Conservation (phyloP, 2,113 vertebrate genomes). For the Oryzias curvinotus region DNA sequence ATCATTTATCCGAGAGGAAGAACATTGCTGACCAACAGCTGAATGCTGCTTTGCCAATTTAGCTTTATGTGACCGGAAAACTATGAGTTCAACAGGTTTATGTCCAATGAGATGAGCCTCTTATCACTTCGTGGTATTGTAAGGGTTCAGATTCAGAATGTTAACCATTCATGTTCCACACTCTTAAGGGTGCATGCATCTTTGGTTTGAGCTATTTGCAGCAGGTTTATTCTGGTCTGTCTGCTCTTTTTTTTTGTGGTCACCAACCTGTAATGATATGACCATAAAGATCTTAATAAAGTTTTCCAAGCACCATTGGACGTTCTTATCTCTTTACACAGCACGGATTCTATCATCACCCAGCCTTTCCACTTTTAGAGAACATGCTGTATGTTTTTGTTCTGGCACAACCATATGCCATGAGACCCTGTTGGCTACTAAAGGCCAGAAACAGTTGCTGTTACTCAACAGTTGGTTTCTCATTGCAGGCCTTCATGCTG, state of each 20-base stretch:
- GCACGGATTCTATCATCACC: conserved; percentile 34
- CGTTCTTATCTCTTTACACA: conserved; percentile 10
- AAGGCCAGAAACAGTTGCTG: conserved; percentile 27
- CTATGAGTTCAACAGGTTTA: neutral
- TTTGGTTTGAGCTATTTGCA: too few relatives aligned
- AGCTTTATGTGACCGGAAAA: neutral
- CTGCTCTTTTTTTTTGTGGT: too few relatives aligned
- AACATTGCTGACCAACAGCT: neutral
- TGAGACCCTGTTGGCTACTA: conserved; percentile 7
- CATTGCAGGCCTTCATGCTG: conserved; percentile 36
- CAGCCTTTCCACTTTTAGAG: conserved; percentile 15
- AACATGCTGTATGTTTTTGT: conserved; percentile 25
- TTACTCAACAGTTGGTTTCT: conserved; percentile 38
- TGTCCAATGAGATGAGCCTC: neutral
- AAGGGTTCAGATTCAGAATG: too few relatives aligned
- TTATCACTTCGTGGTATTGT: too few relatives aligned
- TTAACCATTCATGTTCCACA: too few relatives aligned
- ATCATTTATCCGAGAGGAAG: neutral
- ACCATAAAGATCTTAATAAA: too few relatives aligned
- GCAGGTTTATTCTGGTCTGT: too few relatives aligned
- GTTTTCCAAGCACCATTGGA: neutral
- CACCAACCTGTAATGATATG: too few relatives aligned
- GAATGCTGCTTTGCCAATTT: neutral
- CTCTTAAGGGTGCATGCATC: too few relatives aligned
- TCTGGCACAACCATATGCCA: conserved; percentile 19